phyloP scores from a whole-genome alignment of 2,888 invertebrate species.

The Penaeus monodon region DNA sequence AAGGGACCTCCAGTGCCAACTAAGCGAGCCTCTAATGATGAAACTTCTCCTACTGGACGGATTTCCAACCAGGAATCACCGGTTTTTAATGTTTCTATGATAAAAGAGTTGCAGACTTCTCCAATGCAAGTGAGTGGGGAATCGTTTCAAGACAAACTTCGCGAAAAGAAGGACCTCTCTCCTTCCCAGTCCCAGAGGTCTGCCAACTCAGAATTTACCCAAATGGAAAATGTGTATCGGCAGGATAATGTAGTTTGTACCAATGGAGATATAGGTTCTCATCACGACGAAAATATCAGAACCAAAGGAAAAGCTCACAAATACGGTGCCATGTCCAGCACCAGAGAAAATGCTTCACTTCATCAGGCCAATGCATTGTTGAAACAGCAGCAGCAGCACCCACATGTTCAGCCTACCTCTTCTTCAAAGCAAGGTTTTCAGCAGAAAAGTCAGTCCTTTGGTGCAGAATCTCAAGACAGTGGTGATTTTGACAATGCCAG shows the following conservation, averaged over 20 bases:
- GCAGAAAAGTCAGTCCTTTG: slow-evolving; percentile 48
- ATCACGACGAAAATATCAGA: slow-evolving; percentile 19
- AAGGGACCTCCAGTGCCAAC: neutral
- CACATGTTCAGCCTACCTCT: slow-evolving; percentile 23
- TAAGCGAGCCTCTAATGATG: slow-evolving; percentile 34
- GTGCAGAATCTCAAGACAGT: slow-evolving; percentile 49
- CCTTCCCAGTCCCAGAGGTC: slow-evolving; percentile 40
- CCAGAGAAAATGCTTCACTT: slow-evolving; percentile 49
- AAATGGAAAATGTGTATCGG: neutral
- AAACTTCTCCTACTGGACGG: slow-evolving; percentile 39
- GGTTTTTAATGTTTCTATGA: slow-evolving; percentile 60
- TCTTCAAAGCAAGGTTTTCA: slow-evolving; percentile 37
- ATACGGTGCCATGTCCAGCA: slow-evolving; percentile 48
- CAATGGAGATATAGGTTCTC: slow-evolving; percentile 36
- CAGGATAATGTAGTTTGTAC: slow-evolving; percentile 17
- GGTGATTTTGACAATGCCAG: slow-evolving; percentile 36
- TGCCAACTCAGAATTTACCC: slow-evolving; percentile 41
- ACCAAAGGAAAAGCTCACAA: slow-evolving; percentile 22
- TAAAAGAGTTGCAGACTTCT: slow-evolving; percentile 58
- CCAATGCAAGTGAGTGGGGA: slow-evolving; percentile 59
- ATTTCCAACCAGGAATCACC: slow-evolving; percentile 57
- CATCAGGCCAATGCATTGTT: slow-evolving; percentile 36
- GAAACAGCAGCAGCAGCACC: slow-evolving; percentile 26
- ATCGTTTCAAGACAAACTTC: slow-evolving; percentile 42
- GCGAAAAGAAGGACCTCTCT: slow-evolving; percentile 31